A percentile compares a stretch with the other conserved stretches of the same genome.
phyloP scores from a whole-genome alignment of 2,888 invertebrate species.

The Netelia inedita region DNA sequence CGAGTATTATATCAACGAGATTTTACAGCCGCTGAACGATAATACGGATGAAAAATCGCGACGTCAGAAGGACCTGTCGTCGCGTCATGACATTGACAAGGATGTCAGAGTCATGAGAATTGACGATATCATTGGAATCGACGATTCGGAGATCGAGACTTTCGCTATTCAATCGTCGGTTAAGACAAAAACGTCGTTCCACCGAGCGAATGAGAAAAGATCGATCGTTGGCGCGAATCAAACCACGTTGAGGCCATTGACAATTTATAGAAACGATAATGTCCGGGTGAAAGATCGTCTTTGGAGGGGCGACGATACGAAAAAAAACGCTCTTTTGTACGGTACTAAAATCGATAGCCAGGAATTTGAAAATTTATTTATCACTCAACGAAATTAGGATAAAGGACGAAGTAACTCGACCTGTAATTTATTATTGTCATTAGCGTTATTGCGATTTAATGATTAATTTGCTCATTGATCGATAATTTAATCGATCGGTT shows the following conservation, averaged over 20 bases:
- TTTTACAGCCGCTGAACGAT: conserved; percentile 64
- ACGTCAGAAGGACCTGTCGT: conserved; percentile 7
- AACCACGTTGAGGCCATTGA: conserved; percentile 36
- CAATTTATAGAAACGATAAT: conserved; percentile 66
- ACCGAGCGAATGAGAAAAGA: conserved; percentile 9
- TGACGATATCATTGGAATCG: conserved; percentile 65
- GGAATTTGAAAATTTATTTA: conserved; percentile 28
- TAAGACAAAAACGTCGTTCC: conserved; percentile 16
- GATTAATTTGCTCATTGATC: background rate
- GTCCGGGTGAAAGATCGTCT: conserved; percentile 63
- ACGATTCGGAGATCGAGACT: conserved; percentile 40
- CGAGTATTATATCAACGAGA: conserved; percentile 77
- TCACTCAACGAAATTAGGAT: background rate
- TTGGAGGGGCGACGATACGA: conserved; percentile 56
- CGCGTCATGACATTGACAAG: conserved; percentile 37
- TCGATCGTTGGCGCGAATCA: conserved; percentile 11
- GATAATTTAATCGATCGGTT: background rate
- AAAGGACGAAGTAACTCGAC: background rate
- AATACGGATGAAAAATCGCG: conserved; percentile 6
- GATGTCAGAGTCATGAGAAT: conserved; percentile 63
- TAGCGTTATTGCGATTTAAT: background rate
- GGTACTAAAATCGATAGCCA: conserved; percentile 50
- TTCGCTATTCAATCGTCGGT: conserved; percentile 40
- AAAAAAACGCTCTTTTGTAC: conserved; percentile 51
- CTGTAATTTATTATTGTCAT: conserved; percentile 7